phyloP scores from a whole-genome alignment of 2,888 invertebrate genomes.

The Kryphioiulus occultus region DNA sequence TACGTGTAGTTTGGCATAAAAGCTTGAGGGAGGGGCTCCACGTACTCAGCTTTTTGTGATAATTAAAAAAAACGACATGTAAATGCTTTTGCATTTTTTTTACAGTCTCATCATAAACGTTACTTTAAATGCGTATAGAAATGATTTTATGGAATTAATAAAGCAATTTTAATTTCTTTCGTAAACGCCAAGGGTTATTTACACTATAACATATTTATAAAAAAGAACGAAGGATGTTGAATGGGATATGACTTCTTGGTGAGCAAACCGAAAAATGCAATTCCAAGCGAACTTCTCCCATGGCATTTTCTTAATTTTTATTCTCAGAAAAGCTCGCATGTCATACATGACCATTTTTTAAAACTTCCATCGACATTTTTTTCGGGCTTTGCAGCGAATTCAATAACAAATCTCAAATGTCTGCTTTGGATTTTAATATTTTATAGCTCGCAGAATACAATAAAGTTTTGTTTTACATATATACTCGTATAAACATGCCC shows the following conservation, averaged over 20 bases:
- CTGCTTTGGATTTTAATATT: background rate
- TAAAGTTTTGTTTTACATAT: background rate
- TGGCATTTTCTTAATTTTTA: background rate
- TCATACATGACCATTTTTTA: background rate
- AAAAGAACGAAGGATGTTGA: background rate
- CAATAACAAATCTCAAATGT: background rate
- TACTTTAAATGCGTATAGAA: too few species aligned
- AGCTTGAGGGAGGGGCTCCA: too few species aligned
- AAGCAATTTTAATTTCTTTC: too few species aligned
- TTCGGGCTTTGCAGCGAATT: background rate
- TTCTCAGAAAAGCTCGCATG: background rate
- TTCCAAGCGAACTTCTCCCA: background rate
- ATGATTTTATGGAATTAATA: too few species aligned
- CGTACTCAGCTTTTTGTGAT: too few species aligned
- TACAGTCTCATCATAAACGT: too few species aligned
- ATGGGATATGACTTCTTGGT: background rate
- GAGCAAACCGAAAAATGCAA: background rate
- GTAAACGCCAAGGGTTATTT: too few species aligned
- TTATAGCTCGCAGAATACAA: background rate
- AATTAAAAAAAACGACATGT: too few species aligned
- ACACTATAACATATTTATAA: background rate
- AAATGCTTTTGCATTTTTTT: too few species aligned
- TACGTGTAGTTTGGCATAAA: too few species aligned
- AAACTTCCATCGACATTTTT: slow-evolving; percentile 2
- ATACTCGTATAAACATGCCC: background rate